Evolutionary conservation across 2,888 invertebrate genomes (phyloP).

Genomic region (Bugula neritina): DNA sequence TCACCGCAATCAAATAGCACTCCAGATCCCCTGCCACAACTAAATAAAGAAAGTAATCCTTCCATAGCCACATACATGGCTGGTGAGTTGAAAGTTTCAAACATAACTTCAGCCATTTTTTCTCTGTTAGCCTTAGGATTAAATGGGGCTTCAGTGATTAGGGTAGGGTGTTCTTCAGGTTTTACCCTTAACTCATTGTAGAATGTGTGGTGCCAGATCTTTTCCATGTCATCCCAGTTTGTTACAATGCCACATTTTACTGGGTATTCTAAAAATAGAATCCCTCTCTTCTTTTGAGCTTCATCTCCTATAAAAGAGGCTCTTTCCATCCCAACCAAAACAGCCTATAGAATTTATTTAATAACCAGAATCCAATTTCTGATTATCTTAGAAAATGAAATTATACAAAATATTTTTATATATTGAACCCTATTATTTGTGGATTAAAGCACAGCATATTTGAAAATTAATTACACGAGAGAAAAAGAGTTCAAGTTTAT

Average conservation of each 20-base stretch:
- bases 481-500: too few relatives aligned
- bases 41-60: neutral
- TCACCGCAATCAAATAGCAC: neutral
- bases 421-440: too few relatives aligned
- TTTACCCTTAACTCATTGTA: constrained; percentile 93
- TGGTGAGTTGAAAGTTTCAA: constrained; percentile 4
- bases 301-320: constrained; percentile 45
- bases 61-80: neutral
- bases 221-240: constrained; percentile 66
- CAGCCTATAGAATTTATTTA: neutral
- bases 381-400: too few relatives aligned
- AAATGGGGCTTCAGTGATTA: constrained; percentile 81
- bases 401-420: too few relatives aligned
- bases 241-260: constrained; percentile 46
- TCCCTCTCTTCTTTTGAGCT: constrained; percentile 45
- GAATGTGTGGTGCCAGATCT: constrained; percentile 97
- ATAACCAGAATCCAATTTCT: too few relatives aligned
- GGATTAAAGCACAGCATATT: too few relatives aligned
- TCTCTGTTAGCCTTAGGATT: constrained; percentile 88
- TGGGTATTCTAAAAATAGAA: constrained; percentile 44
- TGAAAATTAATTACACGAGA: too few relatives aligned
- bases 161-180: constrained; percentile 83
- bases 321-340: neutral
- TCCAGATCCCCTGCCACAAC: neutral
- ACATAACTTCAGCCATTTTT: constrained; percentile 69